phyloP scores from a whole-genome alignment of 64 coral and sea anemone genomes.

The Exaiptasia diaphana region DNA sequence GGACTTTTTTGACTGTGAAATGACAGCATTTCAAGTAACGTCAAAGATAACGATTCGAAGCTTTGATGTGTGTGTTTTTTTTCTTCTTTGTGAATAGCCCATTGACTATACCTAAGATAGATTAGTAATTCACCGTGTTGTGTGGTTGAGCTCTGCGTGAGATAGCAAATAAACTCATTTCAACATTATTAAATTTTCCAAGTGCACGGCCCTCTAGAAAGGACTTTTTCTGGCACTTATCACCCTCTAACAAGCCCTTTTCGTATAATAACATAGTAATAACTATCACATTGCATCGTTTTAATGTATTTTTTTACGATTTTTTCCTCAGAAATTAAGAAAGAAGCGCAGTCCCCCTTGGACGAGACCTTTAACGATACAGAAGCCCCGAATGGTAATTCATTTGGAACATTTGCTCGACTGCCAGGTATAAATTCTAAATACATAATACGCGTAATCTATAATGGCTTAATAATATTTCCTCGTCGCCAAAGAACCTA shows the following conservation, averaged over 20 bases:
- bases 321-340: slow-evolving; percentile 87
- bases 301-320: slow-evolving; percentile 2
- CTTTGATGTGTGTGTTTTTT: neutral
- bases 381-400: slow-evolving; percentile 19
- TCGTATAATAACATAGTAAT: neutral
- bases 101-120: neutral
- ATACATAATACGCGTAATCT: neutral
- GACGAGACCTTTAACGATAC: slow-evolving; percentile 55
- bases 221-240: neutral
- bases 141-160: neutral
- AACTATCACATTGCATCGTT: no score
- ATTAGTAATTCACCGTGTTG: slow-evolving; percentile 1
- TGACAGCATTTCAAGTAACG: no score
- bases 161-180: neutral
- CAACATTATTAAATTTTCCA: neutral
- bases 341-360: slow-evolving; percentile 52
- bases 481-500: no score
- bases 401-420: slow-evolving; percentile 31
- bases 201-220: neutral
- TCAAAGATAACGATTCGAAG: neutral
- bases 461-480: slow-evolving; percentile 34
- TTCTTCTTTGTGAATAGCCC: neutral
- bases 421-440: slow-evolving; percentile 47
- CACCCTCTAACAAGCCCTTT: neutral
- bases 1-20: no score